Evolutionary conservation across 2,113 vertebrate genomes (phyloP).

Genomic region (Todiramphus saurophagus): DNA sequence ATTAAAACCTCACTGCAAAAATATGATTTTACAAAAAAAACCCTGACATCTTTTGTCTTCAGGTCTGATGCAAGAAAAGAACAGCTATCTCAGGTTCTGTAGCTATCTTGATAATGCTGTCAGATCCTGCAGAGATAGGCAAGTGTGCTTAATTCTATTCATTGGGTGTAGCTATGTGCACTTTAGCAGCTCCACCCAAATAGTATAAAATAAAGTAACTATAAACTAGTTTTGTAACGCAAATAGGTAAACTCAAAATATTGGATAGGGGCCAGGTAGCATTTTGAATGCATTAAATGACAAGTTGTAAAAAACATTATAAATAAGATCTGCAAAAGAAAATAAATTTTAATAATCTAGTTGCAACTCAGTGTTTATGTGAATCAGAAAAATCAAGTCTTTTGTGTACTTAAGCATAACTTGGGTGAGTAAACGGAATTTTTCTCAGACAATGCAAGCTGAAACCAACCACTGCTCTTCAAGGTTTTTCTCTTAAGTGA

Average conservation of each 20-base stretch:
- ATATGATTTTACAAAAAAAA: background rate
- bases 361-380: background rate
- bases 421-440: background rate
- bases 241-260: background rate
- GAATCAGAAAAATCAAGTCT: background rate
- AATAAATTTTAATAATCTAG: background rate
- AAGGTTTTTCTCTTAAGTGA: background rate
- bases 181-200: background rate
- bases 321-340: background rate
- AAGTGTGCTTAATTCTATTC: background rate
- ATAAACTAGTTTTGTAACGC: background rate
- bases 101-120: background rate
- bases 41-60: background rate
- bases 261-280: background rate
- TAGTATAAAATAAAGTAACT: background rate
- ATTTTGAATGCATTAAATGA: background rate
- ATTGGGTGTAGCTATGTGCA: rapidly evolving
- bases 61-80: background rate
- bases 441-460: background rate
- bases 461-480: background rate
- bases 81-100: background rate
- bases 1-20: background rate
- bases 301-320: background rate
- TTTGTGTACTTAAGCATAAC: background rate
- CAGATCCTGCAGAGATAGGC: background rate